These are phyloP conservation scores for Machaerirhynchus nigripectus DNA, from an alignment of 2,113 vertebrate species.

Conservation along the genomic window DNA sequence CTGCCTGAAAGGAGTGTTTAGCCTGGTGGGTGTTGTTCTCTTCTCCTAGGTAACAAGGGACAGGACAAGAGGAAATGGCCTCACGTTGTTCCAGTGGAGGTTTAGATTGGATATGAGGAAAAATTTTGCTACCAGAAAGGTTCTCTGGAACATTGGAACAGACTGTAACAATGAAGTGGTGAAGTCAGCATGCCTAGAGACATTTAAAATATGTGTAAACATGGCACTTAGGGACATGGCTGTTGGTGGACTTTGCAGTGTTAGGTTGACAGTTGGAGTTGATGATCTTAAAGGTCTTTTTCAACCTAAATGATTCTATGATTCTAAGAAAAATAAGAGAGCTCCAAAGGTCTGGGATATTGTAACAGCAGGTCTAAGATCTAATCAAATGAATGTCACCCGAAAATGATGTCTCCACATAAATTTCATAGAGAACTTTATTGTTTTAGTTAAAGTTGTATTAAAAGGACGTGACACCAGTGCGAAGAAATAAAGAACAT, in stretches of 20 bases:
- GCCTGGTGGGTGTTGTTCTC: fast-evolving
- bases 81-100: not conserved
- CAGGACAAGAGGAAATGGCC: not conserved
- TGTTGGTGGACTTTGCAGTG: not conserved
- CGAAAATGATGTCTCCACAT: not conserved
- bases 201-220: fast-evolving
- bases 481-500: not conserved
- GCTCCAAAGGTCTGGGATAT: not conserved
- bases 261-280: fast-evolving
- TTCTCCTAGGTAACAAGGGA: not conserved
- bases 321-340: not conserved
- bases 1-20: not conserved
- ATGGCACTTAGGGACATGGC: fast-evolving
- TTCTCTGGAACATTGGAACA: not conserved
- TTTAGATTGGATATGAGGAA: not conserved
- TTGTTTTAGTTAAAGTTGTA: not conserved
- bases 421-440: not conserved
- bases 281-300: not conserved
- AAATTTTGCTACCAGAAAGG: fast-evolving
- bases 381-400: not conserved
- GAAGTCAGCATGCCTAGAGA: not conserved
- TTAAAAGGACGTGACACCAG: not conserved
- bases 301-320: not conserved
- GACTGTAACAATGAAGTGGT: not conserved
- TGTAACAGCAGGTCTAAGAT: not conserved